Conservation (phyloP, 2,888 invertebrate species). For the Mythimna loreyi region DNA sequence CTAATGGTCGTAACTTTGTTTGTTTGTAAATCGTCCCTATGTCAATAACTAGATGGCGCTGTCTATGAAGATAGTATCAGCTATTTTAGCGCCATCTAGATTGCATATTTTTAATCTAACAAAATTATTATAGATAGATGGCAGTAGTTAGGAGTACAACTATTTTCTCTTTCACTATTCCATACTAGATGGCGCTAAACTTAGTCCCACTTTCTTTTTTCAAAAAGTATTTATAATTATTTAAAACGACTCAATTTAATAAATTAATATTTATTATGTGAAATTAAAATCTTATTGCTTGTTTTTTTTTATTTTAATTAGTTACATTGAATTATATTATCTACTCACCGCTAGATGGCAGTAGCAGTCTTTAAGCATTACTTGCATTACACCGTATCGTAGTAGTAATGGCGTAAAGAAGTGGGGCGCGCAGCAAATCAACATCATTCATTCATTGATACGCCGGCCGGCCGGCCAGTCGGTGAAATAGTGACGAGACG, state of each 20-base stretch:
- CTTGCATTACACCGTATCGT: too few species aligned
- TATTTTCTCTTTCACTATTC: not conserved
- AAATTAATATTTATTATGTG: too few species aligned
- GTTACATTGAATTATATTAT: too few species aligned
- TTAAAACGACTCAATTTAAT: too few species aligned
- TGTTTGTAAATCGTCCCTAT: not conserved
- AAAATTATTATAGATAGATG: conserved; percentile 1
- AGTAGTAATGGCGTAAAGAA: conserved; percentile 61
- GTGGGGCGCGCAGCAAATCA: conserved; percentile 69
- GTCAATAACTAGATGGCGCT: not conserved
- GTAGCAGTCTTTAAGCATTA: conserved; percentile 27
- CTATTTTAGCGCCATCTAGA: not conserved
- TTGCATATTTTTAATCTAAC: not conserved
- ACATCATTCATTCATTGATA: conserved; percentile 83
- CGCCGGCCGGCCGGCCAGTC: conserved; percentile 78
- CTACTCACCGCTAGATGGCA: conserved; percentile 64
- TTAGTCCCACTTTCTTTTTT: not conserved
- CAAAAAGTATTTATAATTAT: too few species aligned
- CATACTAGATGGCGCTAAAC: not conserved
- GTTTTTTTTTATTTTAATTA: not conserved
- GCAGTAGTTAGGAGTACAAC: not conserved
- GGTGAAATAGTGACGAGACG: conserved; percentile 49
- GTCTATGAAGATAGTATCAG: too few species aligned
- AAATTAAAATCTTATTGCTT: too few species aligned
- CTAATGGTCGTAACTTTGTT: too few species aligned